These are phyloP conservation scores for Danio aesculapii DNA, from an alignment of 2,797 vertebrate species.

Conservation along the genomic window DNA sequence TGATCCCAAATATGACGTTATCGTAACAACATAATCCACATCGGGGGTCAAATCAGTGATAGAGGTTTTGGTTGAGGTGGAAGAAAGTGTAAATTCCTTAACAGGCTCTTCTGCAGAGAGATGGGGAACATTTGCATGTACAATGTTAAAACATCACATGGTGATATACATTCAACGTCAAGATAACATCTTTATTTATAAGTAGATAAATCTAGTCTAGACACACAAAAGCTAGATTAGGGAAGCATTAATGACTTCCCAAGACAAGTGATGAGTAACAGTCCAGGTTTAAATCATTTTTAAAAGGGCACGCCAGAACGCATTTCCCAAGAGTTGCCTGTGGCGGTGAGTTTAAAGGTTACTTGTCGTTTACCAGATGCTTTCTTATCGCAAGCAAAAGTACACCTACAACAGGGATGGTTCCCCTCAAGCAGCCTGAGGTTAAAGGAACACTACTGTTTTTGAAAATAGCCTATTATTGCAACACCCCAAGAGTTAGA, in stretches of 20 bases:
- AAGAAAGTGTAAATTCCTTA: constrained; percentile 87
- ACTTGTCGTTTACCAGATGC: constrained; percentile 38
- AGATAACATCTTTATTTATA: constrained; percentile 13
- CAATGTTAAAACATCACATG: background rate
- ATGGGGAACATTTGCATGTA: constrained; percentile 9
- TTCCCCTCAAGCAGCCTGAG: background rate
- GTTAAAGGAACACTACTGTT: constrained; percentile 3
- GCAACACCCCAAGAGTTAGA: background rate
- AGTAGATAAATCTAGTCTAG: constrained; percentile 36
- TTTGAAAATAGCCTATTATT: too few relatives aligned
- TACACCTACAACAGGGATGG: background rate
- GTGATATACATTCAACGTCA: constrained; percentile 50
- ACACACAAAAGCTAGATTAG: constrained; percentile 33
- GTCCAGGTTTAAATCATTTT: constrained; percentile 22
- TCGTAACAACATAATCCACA: constrained; percentile 87
- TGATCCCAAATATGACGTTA: constrained; percentile 83
- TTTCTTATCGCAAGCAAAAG: constrained; percentile 21
- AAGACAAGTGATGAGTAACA: constrained; percentile 14
- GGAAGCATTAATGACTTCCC: constrained; percentile 22
- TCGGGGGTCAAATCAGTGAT: constrained; percentile 88
- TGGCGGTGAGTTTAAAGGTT: constrained; percentile 29
- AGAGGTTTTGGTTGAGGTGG: constrained; percentile 85
- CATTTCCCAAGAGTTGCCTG: constrained; percentile 6
- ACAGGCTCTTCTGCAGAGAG: constrained; percentile 82
- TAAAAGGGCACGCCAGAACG: constrained; percentile 19